Conservation (phyloP, 2,888 invertebrate species). For the Plusia festucae region DNA sequence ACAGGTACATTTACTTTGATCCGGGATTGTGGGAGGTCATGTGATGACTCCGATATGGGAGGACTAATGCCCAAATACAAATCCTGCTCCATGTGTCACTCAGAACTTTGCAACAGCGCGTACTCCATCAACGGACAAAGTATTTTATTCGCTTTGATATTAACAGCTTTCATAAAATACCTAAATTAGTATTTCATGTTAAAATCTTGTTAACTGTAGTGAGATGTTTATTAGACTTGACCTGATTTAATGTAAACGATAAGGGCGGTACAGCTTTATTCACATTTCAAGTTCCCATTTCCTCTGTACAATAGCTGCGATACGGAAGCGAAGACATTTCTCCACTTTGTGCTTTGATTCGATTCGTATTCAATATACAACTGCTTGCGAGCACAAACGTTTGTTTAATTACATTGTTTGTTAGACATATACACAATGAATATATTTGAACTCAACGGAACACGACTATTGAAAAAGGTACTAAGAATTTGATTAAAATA, state of each 20-base stretch:
- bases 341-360: slow-evolving; percentile 55
- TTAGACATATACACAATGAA: slow-evolving; percentile 15
- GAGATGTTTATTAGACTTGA: slow-evolving; percentile 35
- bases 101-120: slow-evolving; percentile 77
- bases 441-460: slow-evolving; percentile 10
- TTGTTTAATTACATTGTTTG: slow-evolving; percentile 31
- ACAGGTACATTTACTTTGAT: slow-evolving; percentile 71
- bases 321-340: slow-evolving; percentile 53
- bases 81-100: slow-evolving; percentile 74
- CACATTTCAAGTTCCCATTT: slow-evolving; percentile 59
- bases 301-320: slow-evolving; percentile 46
- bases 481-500: slow-evolving; percentile 40
- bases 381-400: slow-evolving; percentile 22
- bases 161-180: slow-evolving; percentile 54
- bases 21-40: slow-evolving; percentile 76
- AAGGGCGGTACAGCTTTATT: slow-evolving; percentile 51
- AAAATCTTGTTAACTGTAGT: slow-evolving; percentile 12
- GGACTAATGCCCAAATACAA: slow-evolving; percentile 65
- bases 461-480: slow-evolving; percentile 8
- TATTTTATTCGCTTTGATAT: slow-evolving; percentile 54
- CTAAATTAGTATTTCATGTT: slow-evolving; percentile 27
- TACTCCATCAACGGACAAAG: slow-evolving; percentile 59
- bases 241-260: slow-evolving; percentile 54
- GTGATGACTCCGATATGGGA: slow-evolving; percentile 59
- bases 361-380: slow-evolving; percentile 51